Evolutionary conservation across 92 coral and sea anemone species (phyloP).

Genomic region (Zoanthus solanderi): DNA sequence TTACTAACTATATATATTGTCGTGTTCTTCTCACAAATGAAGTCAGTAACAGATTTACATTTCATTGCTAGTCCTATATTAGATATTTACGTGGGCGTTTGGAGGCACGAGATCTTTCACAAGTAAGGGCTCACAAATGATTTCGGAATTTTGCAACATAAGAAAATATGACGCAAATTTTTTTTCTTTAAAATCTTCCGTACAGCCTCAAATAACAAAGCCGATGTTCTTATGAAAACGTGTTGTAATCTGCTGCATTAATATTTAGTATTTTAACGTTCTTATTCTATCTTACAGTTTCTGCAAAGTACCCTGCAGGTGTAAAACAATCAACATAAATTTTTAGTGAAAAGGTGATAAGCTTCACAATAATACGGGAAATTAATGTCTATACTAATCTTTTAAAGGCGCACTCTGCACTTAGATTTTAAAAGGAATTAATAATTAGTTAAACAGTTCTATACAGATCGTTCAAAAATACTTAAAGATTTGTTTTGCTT

Average conservation of each 20-base stretch:
- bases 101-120: neutral
- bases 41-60: too few species aligned
- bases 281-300: conserved; percentile 42
- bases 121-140: neutral
- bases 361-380: neutral
- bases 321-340: conserved; percentile 31
- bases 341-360: conserved; percentile 43
- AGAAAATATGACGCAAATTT: neutral
- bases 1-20: too few species aligned
- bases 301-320: conserved; percentile 22
- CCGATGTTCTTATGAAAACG: neutral
- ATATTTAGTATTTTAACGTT: neutral
- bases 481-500: too few species aligned
- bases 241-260: neutral
- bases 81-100: too few species aligned
- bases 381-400: neutral
- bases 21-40: too few species aligned
- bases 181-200: neutral
- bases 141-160: neutral
- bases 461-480: too few species aligned
- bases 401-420: too few species aligned
- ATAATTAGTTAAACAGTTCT: too few species aligned
- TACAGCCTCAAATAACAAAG: neutral
- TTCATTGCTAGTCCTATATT: too few species aligned
- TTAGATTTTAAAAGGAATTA: too few species aligned